Base-by-base conservation (phyloP, 2,888 invertebrate species). In the Acrocera orbiculus region DNA sequence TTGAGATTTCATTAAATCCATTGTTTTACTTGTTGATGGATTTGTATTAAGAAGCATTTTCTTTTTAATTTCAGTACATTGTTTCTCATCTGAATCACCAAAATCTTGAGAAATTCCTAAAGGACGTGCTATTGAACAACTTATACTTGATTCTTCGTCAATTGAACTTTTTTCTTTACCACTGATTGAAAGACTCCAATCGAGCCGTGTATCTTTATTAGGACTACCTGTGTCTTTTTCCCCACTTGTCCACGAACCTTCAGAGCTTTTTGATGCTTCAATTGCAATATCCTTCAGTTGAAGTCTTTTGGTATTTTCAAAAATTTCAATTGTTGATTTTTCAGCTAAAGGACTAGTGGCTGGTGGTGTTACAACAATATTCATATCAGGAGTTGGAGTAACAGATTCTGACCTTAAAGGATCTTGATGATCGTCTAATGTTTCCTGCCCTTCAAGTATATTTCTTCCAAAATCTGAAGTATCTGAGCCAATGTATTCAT, bases 231-330 rank as follows among this genome's bases (percentile, higher is more conserved):
- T 61, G 49, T 75, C 75, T 53, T 75, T 76, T 51, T 77, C 77
- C n/a, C 76, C 73, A 46, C 76, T 77, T 1, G 80, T 80, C 77
- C 79, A 81, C 1, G 81, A 81, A 0, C 76, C 76, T 48, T 82
- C 81, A 3, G 80, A 81, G 46, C 81, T 81, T 43, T 73, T 65
- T 2, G 81, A 81, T 38, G 78, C 73, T 51, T 80, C 80, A 2
- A 76, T 70, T 16, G 40, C 47, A 16, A 76, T 56, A 48, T 77
- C 75, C 4, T 31, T 59, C 61, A 39, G 25, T 3, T 16, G 30
- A 6, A 20, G 17, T 11, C 32, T 22, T 6, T 52, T 50, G 4
- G 35, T 23, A 7, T 40, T 36, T 5, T 34, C 39, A 36, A 56
- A 56, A 0, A 52, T 48, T 39, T 58, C 57, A 8, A 52, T 36